Percentiles rank a stretch among this genome's conserved stretches.
Evolutionary conservation across 2,888 invertebrate genomes (phyloP).

Genomic region (Macrophya alboannulata): DNA sequence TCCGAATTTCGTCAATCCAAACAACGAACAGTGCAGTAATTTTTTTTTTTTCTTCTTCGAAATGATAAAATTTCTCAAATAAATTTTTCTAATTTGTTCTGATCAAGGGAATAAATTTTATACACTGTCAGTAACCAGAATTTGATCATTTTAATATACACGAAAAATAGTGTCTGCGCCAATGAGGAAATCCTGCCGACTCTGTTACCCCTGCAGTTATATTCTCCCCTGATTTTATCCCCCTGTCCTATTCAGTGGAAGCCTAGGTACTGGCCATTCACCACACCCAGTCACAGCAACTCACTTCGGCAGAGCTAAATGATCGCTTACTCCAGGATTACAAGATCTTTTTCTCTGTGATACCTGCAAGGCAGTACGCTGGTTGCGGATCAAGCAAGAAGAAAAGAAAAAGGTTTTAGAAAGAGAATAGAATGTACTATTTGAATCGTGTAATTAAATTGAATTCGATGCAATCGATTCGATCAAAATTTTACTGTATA

Average conservation of each 20-base stretch:
- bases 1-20: too few relatives aligned
- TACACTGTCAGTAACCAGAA: neutral
- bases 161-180: constrained; percentile 17
- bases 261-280: constrained; percentile 5
- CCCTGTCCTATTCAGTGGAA: neutral
- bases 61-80: neutral
- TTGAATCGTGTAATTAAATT: too few relatives aligned
- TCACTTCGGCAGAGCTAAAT: constrained; percentile 63
- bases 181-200: neutral
- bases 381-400: neutral
- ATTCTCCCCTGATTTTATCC: constrained; percentile 34
- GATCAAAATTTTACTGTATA: neutral
- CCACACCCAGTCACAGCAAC: constrained; percentile 57
- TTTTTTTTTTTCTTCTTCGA: too few relatives aligned
- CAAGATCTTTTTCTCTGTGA: constrained; percentile 63
- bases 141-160: neutral
- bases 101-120: too few relatives aligned
- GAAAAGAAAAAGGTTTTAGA: neutral
- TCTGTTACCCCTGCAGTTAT: constrained; percentile 2
- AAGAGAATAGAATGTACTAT: too few relatives aligned
- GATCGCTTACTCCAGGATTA: constrained; percentile 68
- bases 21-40: too few relatives aligned
- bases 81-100: neutral
- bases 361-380: too few relatives aligned
- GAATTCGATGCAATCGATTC: too few relatives aligned